Evolutionary conservation across 2,888 invertebrate species (phyloP).

Genomic region (Synanthedon vespiformis): DNA sequence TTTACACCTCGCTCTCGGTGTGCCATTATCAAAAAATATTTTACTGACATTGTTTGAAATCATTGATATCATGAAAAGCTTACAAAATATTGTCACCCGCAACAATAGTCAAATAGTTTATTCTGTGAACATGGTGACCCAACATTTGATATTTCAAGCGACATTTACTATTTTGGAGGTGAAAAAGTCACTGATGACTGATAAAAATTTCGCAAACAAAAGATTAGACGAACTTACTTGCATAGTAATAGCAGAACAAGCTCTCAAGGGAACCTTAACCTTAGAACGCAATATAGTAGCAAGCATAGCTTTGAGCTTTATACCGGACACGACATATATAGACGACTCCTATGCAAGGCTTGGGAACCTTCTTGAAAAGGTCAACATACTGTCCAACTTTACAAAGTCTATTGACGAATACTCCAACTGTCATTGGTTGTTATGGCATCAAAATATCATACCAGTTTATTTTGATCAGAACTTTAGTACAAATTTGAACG

Average conservation of each 20-base stretch:
- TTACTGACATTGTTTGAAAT: conserved; percentile 83
- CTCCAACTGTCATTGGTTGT: conserved; percentile 82
- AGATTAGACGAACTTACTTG: conserved; percentile 80
- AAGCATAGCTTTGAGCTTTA: conserved; percentile 76
- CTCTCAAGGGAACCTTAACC: conserved; percentile 74
- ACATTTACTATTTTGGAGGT: conserved; percentile 75
- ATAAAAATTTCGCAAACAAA: conserved; percentile 75
- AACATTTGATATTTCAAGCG: conserved; percentile 83
- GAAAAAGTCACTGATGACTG: conserved; percentile 75
- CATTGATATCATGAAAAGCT: conserved; percentile 82
- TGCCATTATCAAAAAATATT: conserved; percentile 82
- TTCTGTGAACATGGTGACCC: conserved; percentile 80
- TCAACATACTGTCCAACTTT: conserved; percentile 74
- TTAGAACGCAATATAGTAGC: conserved; percentile 74
- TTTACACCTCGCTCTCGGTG: conserved; percentile 76
- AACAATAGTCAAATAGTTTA: conserved; percentile 78
- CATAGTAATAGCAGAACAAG: conserved; percentile 78
- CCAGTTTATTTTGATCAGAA: conserved; percentile 82
- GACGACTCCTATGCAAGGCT: conserved; percentile 75
- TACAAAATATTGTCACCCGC: conserved; percentile 77
- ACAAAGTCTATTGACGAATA: conserved; percentile 68
- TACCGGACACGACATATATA: conserved; percentile 71
- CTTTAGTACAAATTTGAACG: conserved; percentile 75
- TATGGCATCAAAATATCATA: conserved; percentile 84
- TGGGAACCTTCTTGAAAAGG: conserved; percentile 72